These are phyloP conservation scores for Myotis davidii DNA, from an alignment of 2,113 vertebrate genomes.

Conservation along the genomic window DNA sequence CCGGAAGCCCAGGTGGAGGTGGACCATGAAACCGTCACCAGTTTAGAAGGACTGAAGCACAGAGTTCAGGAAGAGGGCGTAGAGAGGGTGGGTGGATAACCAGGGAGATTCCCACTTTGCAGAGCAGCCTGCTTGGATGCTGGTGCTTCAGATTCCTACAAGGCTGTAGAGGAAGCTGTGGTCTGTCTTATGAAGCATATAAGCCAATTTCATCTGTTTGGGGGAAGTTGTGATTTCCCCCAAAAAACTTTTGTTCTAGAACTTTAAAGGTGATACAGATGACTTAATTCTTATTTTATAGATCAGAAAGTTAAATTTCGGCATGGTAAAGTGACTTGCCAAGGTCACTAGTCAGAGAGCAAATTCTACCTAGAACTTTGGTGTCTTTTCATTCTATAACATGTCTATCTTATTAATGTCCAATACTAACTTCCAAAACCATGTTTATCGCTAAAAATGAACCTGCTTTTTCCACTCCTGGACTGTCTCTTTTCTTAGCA, in stretches of 20 bases:
- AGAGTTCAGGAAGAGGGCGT: background rate
- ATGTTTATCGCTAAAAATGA: background rate
- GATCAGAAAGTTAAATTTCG: background rate
- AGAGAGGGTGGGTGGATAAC: background rate
- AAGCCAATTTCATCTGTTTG: background rate
- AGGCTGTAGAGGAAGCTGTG: no score
- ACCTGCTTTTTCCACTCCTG: background rate
- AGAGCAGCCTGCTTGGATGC: accelerated
- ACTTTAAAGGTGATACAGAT: background rate
- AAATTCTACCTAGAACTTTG: background rate
- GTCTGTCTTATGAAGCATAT: accelerated
- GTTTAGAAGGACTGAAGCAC: background rate
- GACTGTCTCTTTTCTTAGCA: background rate
- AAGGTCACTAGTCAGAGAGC: background rate
- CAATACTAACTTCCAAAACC: background rate
- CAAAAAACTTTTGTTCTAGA: background rate
- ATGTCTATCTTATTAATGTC: background rate
- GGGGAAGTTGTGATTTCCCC: background rate
- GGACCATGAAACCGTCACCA: background rate
- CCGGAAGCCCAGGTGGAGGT: constrained; percentile 13
- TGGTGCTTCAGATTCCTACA: background rate
- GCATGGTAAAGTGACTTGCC: background rate
- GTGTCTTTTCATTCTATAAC: background rate
- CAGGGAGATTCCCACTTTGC: background rate
- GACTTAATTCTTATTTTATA: background rate